Evolutionary conservation across 2,797 vertebrate species (phyloP).

Genomic region (Botia almorhae): DNA sequence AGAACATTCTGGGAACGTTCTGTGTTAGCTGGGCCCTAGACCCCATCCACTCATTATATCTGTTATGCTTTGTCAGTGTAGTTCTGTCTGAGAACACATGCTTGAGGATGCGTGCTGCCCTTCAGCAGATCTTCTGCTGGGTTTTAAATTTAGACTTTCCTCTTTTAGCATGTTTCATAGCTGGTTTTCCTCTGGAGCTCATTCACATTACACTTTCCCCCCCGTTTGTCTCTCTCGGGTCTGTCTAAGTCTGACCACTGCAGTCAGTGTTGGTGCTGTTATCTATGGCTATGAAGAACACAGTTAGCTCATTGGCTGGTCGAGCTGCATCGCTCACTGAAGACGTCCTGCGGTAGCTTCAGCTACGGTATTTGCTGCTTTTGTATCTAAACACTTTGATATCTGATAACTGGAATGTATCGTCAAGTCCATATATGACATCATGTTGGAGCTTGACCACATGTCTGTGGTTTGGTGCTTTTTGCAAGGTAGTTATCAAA

Average conservation of each 20-base stretch:
- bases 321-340: background rate
- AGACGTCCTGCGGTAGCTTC: background rate
- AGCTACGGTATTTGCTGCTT: background rate
- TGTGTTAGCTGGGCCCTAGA: too few species aligned
- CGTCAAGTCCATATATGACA: too few species aligned
- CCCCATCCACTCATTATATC: background rate
- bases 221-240: background rate
- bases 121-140: constrained; percentile 62
- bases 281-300: background rate
- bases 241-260: background rate
- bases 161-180: constrained; percentile 28
- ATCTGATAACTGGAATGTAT: background rate
- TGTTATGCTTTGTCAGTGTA: background rate
- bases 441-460: background rate
- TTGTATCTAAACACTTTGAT: background rate
- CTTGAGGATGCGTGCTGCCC: background rate
- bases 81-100: background rate
- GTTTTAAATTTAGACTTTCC: constrained; percentile 67
- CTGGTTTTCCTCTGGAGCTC: constrained; percentile 30
- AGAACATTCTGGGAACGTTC: too few species aligned
- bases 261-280: constrained; percentile 6
- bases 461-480: background rate
- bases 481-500: too few species aligned
- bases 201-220: background rate
- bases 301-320: background rate